A percentile compares a stretch with the other conserved stretches of the same genome.
Evolutionary conservation across 2,113 vertebrate genomes (phyloP).

Genomic region (Ceyx cyanopectus): DNA sequence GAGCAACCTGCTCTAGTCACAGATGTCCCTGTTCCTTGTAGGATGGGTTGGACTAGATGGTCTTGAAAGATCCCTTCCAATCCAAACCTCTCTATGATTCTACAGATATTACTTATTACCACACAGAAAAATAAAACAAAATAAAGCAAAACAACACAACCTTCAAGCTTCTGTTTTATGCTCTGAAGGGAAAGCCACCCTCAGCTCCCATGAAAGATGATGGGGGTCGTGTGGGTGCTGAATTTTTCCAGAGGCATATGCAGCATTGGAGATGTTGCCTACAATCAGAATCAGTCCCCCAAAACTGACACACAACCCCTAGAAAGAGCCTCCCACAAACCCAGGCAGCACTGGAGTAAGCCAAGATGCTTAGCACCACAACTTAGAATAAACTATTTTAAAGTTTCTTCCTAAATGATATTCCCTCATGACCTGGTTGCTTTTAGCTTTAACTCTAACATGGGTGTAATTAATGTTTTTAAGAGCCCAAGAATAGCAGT

Average conservation of each 20-base stretch:
- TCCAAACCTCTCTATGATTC: background rate
- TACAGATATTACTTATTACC: background rate
- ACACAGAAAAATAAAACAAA: background rate
- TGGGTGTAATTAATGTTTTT: background rate
- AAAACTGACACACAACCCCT: background rate
- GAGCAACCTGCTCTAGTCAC: background rate
- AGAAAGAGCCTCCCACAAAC: background rate
- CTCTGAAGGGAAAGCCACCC: background rate
- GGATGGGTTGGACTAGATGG: background rate
- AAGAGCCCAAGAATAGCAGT: background rate
- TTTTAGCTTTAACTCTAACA: constrained; percentile 1
- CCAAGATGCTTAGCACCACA: background rate
- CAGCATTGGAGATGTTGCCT: background rate
- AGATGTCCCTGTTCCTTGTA: background rate
- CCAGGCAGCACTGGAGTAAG: background rate
- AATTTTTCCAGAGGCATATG: background rate
- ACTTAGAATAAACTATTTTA: background rate
- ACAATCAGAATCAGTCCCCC: background rate
- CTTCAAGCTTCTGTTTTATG: background rate
- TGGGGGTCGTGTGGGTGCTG: background rate
- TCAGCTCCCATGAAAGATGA: background rate
- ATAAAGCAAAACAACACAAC: background rate
- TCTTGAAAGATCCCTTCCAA: background rate
- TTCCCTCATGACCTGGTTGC: background rate
- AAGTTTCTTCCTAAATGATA: background rate